Conservation (phyloP, 2,797 vertebrate species). For the Sarcophilus harrisii region DNA sequence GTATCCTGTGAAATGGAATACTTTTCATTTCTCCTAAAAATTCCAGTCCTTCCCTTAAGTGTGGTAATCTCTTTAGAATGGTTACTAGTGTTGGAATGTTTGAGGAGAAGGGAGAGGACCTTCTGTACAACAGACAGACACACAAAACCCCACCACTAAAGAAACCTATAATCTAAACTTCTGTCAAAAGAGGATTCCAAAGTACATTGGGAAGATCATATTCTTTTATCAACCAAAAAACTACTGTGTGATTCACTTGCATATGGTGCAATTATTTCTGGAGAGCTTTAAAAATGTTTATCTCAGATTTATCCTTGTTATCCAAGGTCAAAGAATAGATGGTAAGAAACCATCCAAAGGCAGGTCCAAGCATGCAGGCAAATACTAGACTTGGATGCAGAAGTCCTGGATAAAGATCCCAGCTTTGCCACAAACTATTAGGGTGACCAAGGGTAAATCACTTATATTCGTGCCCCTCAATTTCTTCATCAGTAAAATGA, state of each 20-base stretch:
- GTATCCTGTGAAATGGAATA: constrained; percentile 13
- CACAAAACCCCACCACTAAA: constrained; percentile 24
- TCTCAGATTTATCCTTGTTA: not conserved
- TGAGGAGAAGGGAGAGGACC: constrained; percentile 8
- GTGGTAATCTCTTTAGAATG: constrained; percentile 26
- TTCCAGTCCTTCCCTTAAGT: constrained; percentile 38
- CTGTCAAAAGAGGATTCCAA: constrained; percentile 15
- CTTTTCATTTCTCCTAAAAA: constrained; percentile 22
- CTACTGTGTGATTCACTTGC: constrained; percentile 18
- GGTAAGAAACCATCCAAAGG: constrained; percentile 41
- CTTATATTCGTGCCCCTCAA: not conserved
- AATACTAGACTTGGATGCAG: not conserved
- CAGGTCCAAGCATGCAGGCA: not conserved
- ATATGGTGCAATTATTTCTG: constrained; percentile 35
- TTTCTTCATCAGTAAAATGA: not conserved
- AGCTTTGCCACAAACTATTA: not conserved
- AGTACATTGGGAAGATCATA: constrained; percentile 34
- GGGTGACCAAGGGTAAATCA: not conserved
- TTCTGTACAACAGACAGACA: constrained; percentile 27
- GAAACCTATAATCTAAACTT: constrained; percentile 52
- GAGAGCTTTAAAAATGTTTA: constrained; percentile 44
- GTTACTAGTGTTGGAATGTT: constrained; percentile 1
- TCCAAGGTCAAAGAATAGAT: constrained; percentile 43
- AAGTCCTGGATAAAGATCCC: not conserved
- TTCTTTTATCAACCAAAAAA: constrained; percentile 53